Percentiles rank a stretch among this genome's conserved stretches.
Conservation (phyloP, 2,113 vertebrate species). For the Notarius lentiginosus region DNA sequence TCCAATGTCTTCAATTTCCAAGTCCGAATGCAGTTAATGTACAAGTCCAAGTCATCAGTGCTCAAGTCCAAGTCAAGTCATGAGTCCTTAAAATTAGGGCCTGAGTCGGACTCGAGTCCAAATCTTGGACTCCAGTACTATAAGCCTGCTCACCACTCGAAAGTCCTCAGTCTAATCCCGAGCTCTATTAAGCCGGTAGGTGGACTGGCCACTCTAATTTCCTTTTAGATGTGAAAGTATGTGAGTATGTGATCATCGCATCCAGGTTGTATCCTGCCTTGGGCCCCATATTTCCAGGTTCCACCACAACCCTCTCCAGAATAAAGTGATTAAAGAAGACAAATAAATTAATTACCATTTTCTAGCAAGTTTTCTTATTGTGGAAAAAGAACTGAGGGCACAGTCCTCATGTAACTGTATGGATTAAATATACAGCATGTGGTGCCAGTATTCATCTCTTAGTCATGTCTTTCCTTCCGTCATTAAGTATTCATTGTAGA, state of each 20-base stretch:
- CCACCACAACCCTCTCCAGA: background rate
- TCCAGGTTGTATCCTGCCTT: background rate
- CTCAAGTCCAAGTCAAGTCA: too few relatives aligned
- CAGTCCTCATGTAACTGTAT: background rate
- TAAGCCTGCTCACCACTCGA: background rate
- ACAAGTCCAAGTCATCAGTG: too few relatives aligned
- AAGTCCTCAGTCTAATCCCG: background rate
- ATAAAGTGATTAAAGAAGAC: background rate
- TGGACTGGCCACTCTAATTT: background rate
- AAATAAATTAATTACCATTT: background rate
- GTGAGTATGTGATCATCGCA: background rate
- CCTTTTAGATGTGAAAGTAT: background rate
- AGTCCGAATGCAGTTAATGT: too few relatives aligned
- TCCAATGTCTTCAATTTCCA: too few relatives aligned
- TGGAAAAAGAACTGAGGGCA: background rate
- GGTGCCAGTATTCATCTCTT: slow-evolving; percentile 3
- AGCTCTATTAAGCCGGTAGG: background rate
- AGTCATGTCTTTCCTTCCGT: background rate
- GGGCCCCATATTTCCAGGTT: background rate
- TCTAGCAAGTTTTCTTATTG: background rate
- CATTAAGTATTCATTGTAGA: slow-evolving; percentile 24
- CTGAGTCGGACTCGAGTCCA: too few relatives aligned
- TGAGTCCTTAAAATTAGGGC: too few relatives aligned
- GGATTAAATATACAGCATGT: background rate
- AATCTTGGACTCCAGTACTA: too few relatives aligned